Conservation (phyloP, 2,797 vertebrate species). For the Oceanodroma leucorhoa region DNA sequence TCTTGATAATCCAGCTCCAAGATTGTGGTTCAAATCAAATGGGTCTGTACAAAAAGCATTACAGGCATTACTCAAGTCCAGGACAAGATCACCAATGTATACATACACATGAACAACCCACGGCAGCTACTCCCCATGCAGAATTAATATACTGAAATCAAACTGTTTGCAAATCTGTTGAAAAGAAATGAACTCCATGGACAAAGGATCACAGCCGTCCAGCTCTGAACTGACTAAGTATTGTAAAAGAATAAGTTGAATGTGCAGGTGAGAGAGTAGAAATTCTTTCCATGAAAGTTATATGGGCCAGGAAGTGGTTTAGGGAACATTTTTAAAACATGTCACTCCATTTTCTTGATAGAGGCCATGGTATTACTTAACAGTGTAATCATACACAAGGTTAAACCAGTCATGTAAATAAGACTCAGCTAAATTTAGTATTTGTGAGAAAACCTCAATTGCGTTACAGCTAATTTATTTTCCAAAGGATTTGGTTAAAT, state of each 20-base stretch:
- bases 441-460: not conserved
- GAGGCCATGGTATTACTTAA: not conserved
- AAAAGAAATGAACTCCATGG: not conserved
- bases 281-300: not conserved
- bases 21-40: conserved; percentile 95
- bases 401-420: not conserved
- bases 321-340: not conserved
- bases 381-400: not conserved
- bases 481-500: not conserved
- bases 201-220: not conserved
- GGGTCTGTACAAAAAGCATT: conserved; percentile 81
- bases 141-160: not conserved
- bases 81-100: not conserved
- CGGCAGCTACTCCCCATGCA: not conserved
- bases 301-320: not conserved
- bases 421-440: not conserved
- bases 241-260: not conserved
- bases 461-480: not conserved
- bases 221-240: not conserved
- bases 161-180: not conserved
- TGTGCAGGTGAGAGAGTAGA: fast-evolving
- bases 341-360: not conserved
- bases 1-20: conserved; percentile 93
- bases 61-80: not conserved
- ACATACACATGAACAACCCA: not conserved